phyloP scores from a whole-genome alignment of 1,140 invertebrate species.

The Danaus plexippus region DNA sequence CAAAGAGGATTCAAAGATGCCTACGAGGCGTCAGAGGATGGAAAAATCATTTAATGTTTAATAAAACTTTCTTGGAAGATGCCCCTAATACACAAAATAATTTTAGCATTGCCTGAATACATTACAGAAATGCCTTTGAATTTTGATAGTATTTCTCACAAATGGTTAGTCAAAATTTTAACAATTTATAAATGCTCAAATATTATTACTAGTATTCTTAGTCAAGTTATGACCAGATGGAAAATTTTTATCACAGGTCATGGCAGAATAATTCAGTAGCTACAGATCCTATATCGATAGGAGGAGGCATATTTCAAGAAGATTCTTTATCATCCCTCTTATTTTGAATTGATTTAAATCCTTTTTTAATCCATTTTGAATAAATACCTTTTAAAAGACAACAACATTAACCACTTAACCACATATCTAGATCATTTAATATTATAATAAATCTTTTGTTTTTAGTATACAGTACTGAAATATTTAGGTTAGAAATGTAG shows the following conservation, averaged over 20 bases:
- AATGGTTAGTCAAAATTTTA: too few species aligned
- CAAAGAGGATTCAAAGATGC: too few species aligned
- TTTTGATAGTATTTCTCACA: too few species aligned
- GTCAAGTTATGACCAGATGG: slow-evolving; percentile 4
- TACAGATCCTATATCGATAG: not conserved
- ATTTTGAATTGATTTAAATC: slow-evolving; percentile 1
- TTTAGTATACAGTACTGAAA: slow-evolving; percentile 12
- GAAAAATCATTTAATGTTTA: too few species aligned
- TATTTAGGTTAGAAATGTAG: slow-evolving; percentile 17
- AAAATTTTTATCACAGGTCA: slow-evolving; percentile 7
- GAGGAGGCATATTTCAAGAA: slow-evolving; percentile 3
- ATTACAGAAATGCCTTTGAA: too few species aligned
- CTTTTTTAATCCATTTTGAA: not conserved
- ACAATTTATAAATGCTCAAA: too few species aligned
- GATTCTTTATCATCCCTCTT: not conserved
- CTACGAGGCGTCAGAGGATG: too few species aligned
- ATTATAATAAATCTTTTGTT: slow-evolving; percentile 16
- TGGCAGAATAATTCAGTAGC: not conserved
- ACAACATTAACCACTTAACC: slow-evolving; percentile 10
- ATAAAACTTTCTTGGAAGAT: too few species aligned
- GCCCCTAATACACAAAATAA: too few species aligned
- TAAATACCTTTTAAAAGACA: slow-evolving; percentile 2
- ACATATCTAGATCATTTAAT: slow-evolving; percentile 16
- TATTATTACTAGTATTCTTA: not conserved
- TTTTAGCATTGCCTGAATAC: too few species aligned